Evolutionary conservation across 2,113 vertebrate genomes (phyloP), one percentile per base, ranked within the genome.

Genomic region (Camelus dromedarius): DNA sequence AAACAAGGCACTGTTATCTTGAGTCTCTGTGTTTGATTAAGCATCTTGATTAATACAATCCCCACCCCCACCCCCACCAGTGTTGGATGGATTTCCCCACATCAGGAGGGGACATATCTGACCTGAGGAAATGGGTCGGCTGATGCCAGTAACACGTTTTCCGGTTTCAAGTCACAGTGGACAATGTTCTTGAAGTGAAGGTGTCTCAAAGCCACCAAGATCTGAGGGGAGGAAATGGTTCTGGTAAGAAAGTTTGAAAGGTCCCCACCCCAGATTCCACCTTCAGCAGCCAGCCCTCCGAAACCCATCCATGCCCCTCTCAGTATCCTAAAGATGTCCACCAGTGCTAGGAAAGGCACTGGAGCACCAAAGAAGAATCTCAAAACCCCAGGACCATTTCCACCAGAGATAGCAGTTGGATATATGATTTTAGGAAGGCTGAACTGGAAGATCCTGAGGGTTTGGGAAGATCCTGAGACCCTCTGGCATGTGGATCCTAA

Each of bases 111-210:
- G 38, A 22, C 8, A 14, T 13, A 0, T 60, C 98, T 62, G 70
- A 98, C 98, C 99, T 99, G 99, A 10, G 99, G 99, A 86, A 99
- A 99, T 0, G 99, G 99, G 82, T 99, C 99, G 0, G 99, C 99
- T 2, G 99, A 99, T 3, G 99, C 99, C 72, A 99, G 98, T 48
- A 99, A 98, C 95, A 99, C 99, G 2, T 99, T 99, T 93, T 99
- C 99, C 0, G 99, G 99, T 97, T 99, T 99, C 95, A 99, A 97
- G 97, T 99, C 99, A 75, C 99, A 99, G 97, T 99, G 99, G 84
- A 99, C 99, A 0, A 99, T 99, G 98, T 99, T 99, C 98, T 99
- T 99, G 97, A 99, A 99, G 98, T 99, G 99, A 79, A 99, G 99
- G 89, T 99, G 99, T 58, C 99, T 98, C 95, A 99, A 93, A 10